Evolutionary conservation across 2,888 invertebrate species (phyloP).

Genomic region (Agelastica alni): DNA sequence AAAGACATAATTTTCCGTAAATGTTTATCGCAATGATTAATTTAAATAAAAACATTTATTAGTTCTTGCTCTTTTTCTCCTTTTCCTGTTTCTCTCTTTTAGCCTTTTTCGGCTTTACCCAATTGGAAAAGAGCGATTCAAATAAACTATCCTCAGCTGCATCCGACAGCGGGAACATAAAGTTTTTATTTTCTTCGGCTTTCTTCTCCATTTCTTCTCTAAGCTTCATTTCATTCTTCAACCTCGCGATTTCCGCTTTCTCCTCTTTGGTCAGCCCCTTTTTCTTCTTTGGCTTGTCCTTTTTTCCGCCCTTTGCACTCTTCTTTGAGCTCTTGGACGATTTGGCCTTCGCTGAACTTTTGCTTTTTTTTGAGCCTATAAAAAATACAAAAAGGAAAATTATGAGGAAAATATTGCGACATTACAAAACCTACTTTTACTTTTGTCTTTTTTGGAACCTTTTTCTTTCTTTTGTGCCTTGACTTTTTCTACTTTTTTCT

Average conservation of each 20-base stretch:
- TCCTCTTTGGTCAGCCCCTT: conserved; percentile 39
- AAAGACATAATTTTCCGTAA: too few relatives aligned
- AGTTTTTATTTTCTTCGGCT: conserved; percentile 47
- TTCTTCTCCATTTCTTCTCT: conserved; percentile 40
- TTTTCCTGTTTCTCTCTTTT: conserved; percentile 19
- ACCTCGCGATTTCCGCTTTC: conserved; percentile 42
- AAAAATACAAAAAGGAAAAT: too few relatives aligned
- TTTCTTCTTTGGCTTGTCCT: conserved; percentile 31
- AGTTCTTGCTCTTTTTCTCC: conserved; percentile 8
- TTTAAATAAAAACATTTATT: too few relatives aligned
- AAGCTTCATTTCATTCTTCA: conserved; percentile 19
- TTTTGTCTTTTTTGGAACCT: background rate
- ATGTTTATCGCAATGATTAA: too few relatives aligned
- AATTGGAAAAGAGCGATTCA: conserved; percentile 48
- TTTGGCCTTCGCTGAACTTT: background rate
- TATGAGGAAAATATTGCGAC: too few relatives aligned
- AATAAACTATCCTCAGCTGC: conserved; percentile 51
- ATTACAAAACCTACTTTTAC: background rate
- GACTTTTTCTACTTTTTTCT: conserved; percentile 41
- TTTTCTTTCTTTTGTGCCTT: conserved; percentile 38
- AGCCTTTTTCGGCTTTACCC: conserved; percentile 40
- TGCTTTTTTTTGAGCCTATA: conserved; percentile 5
- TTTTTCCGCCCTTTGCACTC: conserved; percentile 39
- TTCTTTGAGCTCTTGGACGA: conserved; percentile 32
- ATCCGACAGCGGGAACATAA: conserved; percentile 52